Evolutionary conservation across 2,113 vertebrate genomes (phyloP), one percentile per base, ranked within the genome.

Genomic region (Uria aalge): DNA sequence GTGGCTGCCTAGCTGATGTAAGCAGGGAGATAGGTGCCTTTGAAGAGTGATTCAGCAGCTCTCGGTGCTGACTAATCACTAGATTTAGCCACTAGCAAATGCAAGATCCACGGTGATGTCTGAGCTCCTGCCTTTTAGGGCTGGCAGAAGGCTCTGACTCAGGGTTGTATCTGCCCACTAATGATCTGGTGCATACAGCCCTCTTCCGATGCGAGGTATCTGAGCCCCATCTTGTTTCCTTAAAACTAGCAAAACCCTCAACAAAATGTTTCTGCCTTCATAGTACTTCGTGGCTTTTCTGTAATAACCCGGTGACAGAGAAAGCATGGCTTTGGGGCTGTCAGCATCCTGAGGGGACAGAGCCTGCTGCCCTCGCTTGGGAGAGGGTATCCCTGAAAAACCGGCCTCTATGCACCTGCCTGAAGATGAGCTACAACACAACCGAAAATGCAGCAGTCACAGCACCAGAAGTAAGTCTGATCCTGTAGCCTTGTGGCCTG

Each of bases 21-120:
- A 96, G 96, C 96, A 95, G 93, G 95, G 94, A 92, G 93, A 92
- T 96, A 97, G 96, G 96, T 97, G 96, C 96, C 96, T 97, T 97
- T 97, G 96, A 96, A 94, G 96, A 96, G 92, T 97, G 96, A 97
- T 96, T 97, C 96, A 97, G 96, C 96, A 97, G 94, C 96, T 96
- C 96, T 96, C 62, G 0, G 80, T 97, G 96, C 96, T 97, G 96
- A 97, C 96, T 97, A 97, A 97, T 97, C 96, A 94, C 93, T 96
- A 9, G 90, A 92, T 96, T 96, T 94, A 96, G 96, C 96, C 96
- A 96, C 96, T 96, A 96, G 94, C 93, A 91, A 96, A 94, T 85
- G 96, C 94, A 92, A 60, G 96, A 90, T 95, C 64, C 90, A 87
- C 32, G 2, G 80, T 94, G 94, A 94, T 96, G 96, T 50, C 94